These are phyloP conservation scores for Dunckerocampus dactyliophorus DNA, from an alignment of 2,113 vertebrate species.

Conservation along the genomic window DNA sequence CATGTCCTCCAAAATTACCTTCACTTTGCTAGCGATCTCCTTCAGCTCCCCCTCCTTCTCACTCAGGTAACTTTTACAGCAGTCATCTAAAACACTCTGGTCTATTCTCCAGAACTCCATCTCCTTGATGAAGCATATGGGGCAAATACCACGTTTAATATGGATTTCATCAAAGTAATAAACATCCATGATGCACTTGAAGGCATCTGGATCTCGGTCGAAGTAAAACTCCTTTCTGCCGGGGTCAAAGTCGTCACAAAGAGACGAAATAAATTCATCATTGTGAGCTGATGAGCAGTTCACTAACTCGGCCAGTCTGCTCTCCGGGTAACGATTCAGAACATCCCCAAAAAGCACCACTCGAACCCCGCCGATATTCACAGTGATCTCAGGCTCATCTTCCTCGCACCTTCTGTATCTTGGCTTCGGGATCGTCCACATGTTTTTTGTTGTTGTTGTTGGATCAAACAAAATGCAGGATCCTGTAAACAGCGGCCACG, in stretches of 20 bases:
- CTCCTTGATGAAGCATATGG: slow-evolving; percentile 95
- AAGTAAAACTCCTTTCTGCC: slow-evolving; percentile 92
- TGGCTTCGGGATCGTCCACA: slow-evolving; percentile 74
- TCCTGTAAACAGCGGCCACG: too few relatives aligned
- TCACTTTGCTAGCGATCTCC: slow-evolving; percentile 89
- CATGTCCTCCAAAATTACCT: slow-evolving; percentile 88
- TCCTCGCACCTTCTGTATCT: slow-evolving; percentile 69
- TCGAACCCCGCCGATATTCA: slow-evolving; percentile 91
- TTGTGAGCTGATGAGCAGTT: slow-evolving; percentile 79
- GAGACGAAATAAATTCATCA: slow-evolving; percentile 81
- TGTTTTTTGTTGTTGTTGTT: slow-evolving; percentile 37
- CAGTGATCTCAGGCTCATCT: slow-evolving; percentile 80
- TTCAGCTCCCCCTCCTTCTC: slow-evolving; percentile 93
- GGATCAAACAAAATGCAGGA: neutral
- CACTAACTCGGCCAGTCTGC: slow-evolving; percentile 86
- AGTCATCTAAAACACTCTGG: slow-evolving; percentile 86
- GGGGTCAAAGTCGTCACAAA: slow-evolving; percentile 96
- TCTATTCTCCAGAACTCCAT: slow-evolving; percentile 99
- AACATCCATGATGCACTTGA: slow-evolving; percentile 90
- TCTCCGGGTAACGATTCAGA: slow-evolving; percentile 87
- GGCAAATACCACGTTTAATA: slow-evolving; percentile 94
- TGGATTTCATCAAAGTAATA: slow-evolving; percentile 95
- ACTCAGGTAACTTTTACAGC: slow-evolving; percentile 86
- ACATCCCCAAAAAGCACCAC: slow-evolving; percentile 84
- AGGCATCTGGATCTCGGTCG: slow-evolving; percentile 92